These are phyloP conservation scores for Tigriopus californicus DNA, from an alignment of 2,888 invertebrate species.

Conservation along the genomic window DNA sequence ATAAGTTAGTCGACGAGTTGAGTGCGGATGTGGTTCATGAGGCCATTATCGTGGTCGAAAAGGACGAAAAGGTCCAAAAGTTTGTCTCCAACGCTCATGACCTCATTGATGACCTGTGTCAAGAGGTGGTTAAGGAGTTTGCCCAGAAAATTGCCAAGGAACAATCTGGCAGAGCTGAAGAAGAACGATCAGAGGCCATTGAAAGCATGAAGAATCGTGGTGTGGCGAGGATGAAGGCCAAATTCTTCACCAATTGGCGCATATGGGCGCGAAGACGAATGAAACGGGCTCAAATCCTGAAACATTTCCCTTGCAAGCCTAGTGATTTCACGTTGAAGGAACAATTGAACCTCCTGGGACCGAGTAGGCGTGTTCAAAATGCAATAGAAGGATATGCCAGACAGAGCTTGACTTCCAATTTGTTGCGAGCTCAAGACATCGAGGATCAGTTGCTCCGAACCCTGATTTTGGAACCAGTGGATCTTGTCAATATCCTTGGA, in stretches of 20 bases:
- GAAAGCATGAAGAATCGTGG: not conserved
- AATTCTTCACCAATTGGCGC: not conserved
- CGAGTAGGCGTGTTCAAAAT: too few species aligned
- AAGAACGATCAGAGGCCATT: not conserved
- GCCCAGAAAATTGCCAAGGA: not conserved
- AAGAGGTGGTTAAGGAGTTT: not conserved
- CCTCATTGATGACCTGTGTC: not conserved
- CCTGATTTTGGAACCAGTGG: slow-evolving; percentile 2
- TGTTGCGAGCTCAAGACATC: not conserved
- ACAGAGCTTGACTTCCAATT: too few species aligned
- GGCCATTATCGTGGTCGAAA: not conserved
- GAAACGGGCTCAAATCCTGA: not conserved
- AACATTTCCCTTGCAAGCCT: slow-evolving; percentile 7
- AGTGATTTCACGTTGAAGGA: too few species aligned
- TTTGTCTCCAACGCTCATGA: not conserved
- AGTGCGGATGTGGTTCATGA: not conserved
- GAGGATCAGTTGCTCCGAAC: slow-evolving; percentile 1
- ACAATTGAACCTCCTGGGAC: too few species aligned
- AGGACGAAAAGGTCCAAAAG: not conserved
- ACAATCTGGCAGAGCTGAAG: not conserved
- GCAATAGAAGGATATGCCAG: too few species aligned
- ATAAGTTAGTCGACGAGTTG: not conserved
- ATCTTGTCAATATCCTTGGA: not conserved
- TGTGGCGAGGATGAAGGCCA: not conserved
- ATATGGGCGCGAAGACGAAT: not conserved